phyloP scores from a whole-genome alignment of 2,797 vertebrate genomes.

The Sphaeramia orbicularis region DNA sequence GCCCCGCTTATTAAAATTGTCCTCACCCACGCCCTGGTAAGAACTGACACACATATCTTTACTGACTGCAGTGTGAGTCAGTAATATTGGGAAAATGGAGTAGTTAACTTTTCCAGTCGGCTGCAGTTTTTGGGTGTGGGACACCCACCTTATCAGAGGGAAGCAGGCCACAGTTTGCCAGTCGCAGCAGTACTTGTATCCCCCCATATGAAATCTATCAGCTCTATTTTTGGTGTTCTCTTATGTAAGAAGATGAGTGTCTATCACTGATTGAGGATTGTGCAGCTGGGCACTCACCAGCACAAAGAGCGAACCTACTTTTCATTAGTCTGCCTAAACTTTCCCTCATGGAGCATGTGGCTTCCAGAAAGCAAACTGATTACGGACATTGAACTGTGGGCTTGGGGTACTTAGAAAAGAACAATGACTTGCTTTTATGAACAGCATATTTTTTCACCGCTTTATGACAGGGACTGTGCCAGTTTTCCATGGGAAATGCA shows the following conservation, averaged over 20 bases:
- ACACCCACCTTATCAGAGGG: conserved; percentile 60
- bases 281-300: conserved; percentile 58
- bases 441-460: conserved; percentile 67
- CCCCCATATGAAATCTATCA: conserved; percentile 52
- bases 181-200: conserved; percentile 27
- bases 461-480: conserved; percentile 67
- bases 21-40: conserved; percentile 91
- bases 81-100: conserved; percentile 28
- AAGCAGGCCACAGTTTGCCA: conserved; percentile 25
- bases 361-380: conserved; percentile 78
- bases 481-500: conserved; percentile 82
- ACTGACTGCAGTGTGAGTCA: conserved; percentile 31
- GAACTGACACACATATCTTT: conserved; percentile 45
- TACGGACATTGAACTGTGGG: conserved; percentile 67
- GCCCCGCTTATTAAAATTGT: conserved; percentile 92
- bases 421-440: conserved; percentile 82
- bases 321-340: conserved; percentile 61
- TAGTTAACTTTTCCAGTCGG: conserved; percentile 32
- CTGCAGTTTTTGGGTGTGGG: conserved; percentile 39
- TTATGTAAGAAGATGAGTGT: conserved; percentile 62
- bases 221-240: conserved; percentile 58
- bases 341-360: conserved; percentile 69
- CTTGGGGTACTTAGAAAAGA: conserved; percentile 72
- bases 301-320: conserved; percentile 47
- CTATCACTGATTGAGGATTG: conserved; percentile 31